Base-by-base conservation (phyloP, 2,113 vertebrate genomes). In the Boulengeromyrus knoepffleri region DNA sequence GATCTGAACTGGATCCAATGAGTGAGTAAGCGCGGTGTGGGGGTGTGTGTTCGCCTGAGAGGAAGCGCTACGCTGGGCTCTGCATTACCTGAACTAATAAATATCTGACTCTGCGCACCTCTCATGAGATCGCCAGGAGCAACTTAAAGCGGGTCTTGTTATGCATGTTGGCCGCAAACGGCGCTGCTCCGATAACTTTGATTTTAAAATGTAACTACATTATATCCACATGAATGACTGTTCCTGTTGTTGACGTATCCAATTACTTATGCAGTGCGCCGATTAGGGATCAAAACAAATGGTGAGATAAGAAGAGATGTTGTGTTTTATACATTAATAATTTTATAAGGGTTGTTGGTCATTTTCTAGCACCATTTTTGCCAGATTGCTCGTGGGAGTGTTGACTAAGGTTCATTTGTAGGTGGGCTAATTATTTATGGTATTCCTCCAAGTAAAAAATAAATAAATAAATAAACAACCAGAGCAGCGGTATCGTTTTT, bases 1-100 rank as follows among this genome's bases (percentile, higher is more conserved):
- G 31, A 49, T 13, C 27, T 56, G 49, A 89, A 84, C 74, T 87
- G 90, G 47, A 52, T 93, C 89, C 91, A 42, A n/a, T 91, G 90
- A 87, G 83, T 83, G 45, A 88, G 56, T 89, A 70, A 70, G 62
- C 39, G 84, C 50, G 45, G 86, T 45, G 86, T 88, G 85, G 74
- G 86, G 53, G 88, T 83, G 53, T 53, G 77, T 89, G 47, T 62
- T 86, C 24, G 91, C 50, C 88, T 87, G 88, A 88, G 89, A 91
- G 89, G 87, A 92, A 90, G 91, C 90, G 89, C 90, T 92, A 90
- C 85, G 88, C 92, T 92, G 85, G 89, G 91, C 89, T 93, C 93
- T 90, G 91, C 92, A 91, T 92, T 92, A 92, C 91, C 92, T 92
- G 91, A 91, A 92, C 92, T 92, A 92, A 92, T 92, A 90, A 91